phyloP scores from a whole-genome alignment of 1,140 invertebrate genomes.

The Zaprionus kolodkinae region DNA sequence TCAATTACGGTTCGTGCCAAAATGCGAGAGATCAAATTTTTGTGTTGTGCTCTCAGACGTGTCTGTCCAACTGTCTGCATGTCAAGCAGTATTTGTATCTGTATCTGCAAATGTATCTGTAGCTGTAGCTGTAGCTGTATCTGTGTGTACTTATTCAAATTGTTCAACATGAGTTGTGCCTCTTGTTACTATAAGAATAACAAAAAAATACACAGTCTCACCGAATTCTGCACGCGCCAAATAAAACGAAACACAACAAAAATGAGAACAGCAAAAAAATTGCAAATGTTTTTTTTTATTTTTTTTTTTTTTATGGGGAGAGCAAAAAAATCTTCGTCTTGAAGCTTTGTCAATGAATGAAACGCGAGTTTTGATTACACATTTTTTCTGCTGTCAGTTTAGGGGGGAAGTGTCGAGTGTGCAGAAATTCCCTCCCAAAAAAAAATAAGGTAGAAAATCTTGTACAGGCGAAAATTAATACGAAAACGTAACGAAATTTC shows the following conservation, averaged over 20 bases:
- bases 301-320: constrained; percentile 15
- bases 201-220: constrained; percentile 6
- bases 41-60: constrained; percentile 41
- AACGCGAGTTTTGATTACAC: constrained; percentile 50
- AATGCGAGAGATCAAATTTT: constrained; percentile 78
- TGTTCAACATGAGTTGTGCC: constrained; percentile 69
- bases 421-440: constrained; percentile 42
- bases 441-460: constrained; percentile 53
- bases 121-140: background rate
- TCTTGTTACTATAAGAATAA: constrained; percentile 59
- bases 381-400: constrained; percentile 52
- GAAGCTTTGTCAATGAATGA: constrained; percentile 67
- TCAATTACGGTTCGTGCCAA: constrained; percentile 81
- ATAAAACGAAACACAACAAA: constrained; percentile 27
- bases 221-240: constrained; percentile 61
- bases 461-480: constrained; percentile 46
- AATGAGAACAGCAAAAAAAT: constrained; percentile 22
- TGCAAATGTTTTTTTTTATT: constrained; percentile 4
- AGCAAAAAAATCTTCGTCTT: constrained; percentile 46
- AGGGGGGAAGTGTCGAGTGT: constrained; percentile 56
- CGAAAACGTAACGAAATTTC: constrained; percentile 69
- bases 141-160: constrained; percentile 72
- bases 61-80: constrained; percentile 49
- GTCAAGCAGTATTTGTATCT: constrained; percentile 37
- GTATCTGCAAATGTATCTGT: constrained; percentile 1